Evolutionary conservation across 2,888 invertebrate genomes (phyloP).

Genomic region (Seira ritae): DNA sequence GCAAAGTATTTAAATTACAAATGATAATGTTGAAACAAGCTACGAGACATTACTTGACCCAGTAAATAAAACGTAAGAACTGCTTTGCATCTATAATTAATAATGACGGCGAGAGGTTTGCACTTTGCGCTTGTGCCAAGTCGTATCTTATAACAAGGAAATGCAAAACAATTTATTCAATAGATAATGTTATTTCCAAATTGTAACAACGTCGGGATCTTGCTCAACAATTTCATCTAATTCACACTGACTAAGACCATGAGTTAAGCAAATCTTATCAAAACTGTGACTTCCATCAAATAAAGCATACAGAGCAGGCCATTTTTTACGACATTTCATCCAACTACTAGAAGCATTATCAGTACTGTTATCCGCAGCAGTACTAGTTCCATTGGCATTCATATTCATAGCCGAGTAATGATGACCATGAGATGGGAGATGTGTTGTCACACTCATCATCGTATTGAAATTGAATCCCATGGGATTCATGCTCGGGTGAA

Average conservation of each 20-base stretch:
- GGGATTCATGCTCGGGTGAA: constrained; percentile 9
- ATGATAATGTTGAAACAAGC: no score
- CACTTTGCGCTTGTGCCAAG: no score
- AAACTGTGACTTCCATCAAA: constrained; percentile 88
- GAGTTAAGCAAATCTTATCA: constrained; percentile 94
- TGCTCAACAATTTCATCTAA: constrained; percentile 89
- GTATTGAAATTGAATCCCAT: constrained; percentile 18
- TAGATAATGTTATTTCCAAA: constrained; percentile 87
- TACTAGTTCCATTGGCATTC: constrained; percentile 22
- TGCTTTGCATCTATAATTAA: no score
- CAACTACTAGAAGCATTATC: constrained; percentile 45
- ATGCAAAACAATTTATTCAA: no score
- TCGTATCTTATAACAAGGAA: no score
- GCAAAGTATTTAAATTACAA: no score
- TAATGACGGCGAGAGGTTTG: no score
- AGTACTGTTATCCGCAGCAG: not conserved
- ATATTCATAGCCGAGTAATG: not conserved
- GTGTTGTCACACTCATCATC: not conserved
- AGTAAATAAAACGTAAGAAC: no score
- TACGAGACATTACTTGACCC: no score
- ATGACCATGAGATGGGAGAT: not conserved
- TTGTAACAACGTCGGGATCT: constrained; percentile 87
- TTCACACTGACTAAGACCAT: constrained; percentile 84
- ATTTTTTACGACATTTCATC: constrained; percentile 66
- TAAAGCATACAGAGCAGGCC: constrained; percentile 76